Evolutionary conservation across 2,113 vertebrate genomes (phyloP).

Genomic region (Ictidomys tridecemlineatus): DNA sequence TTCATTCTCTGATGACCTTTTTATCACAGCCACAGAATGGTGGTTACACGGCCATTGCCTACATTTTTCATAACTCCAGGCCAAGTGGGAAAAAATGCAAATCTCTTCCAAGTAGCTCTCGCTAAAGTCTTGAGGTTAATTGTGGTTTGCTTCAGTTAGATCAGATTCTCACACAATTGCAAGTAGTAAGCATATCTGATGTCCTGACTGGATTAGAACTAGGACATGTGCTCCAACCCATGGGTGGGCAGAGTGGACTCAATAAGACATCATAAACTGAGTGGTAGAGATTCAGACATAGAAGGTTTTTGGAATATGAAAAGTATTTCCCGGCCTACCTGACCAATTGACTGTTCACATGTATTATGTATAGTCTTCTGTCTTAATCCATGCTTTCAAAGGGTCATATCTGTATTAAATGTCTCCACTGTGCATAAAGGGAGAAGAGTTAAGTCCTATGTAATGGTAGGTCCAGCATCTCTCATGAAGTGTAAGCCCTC

Average conservation of each 20-base stretch:
- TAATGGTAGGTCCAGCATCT: neutral
- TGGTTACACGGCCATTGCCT: neutral
- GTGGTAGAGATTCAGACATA: neutral
- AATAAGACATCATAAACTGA: neutral
- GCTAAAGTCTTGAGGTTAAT: neutral
- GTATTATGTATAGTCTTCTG: neutral
- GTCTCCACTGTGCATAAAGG: neutral
- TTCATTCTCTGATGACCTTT: neutral
- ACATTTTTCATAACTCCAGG: neutral
- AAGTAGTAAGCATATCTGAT: neutral
- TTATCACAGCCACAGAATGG: neutral
- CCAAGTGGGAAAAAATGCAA: neutral
- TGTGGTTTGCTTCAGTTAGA: neutral
- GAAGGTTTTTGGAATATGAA: neutral
- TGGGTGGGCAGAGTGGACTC: neutral
- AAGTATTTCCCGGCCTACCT: neutral
- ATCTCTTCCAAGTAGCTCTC: neutral
- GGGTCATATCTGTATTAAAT: slow-evolving; percentile 7
- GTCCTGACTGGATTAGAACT: neutral
- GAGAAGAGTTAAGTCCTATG: neutral
- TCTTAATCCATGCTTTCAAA: neutral
- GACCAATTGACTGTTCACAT: neutral
- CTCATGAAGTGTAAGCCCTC: neutral
- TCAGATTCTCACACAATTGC: neutral
- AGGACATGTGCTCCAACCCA: neutral